A percentile compares a stretch with the other conserved stretches of the same genome.
These are phyloP conservation scores for Chirona hameri DNA, from an alignment of 2,888 invertebrate species.

Conservation along the genomic window DNA sequence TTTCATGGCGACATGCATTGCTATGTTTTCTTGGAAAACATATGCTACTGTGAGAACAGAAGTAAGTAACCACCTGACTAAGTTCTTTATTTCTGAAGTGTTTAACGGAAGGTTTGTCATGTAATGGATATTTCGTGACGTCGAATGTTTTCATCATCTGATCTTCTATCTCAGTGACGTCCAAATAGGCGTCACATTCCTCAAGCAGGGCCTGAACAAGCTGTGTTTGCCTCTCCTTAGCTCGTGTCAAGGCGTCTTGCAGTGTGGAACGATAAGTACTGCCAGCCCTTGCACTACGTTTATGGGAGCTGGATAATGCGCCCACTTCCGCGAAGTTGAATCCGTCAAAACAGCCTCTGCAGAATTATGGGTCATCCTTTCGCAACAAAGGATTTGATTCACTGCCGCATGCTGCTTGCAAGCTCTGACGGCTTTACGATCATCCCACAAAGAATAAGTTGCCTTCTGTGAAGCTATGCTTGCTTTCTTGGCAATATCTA, in stretches of 20 bases:
- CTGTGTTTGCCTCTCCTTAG: neutral
- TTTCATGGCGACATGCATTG: neutral
- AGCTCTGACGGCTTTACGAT: neutral
- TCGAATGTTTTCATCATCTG: neutral
- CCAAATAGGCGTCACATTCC: neutral
- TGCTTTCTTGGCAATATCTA: neutral
- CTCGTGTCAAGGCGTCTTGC: neutral
- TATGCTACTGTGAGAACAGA: neutral
- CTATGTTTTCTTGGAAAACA: neutral
- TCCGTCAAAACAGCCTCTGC: neutral
- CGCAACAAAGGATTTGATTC: neutral
- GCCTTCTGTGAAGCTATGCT: neutral
- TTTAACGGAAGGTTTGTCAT: neutral
- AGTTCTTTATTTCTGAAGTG: neutral
- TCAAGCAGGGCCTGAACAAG: neutral
- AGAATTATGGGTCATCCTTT: neutral
- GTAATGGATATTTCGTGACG: neutral
- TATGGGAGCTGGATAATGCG: neutral
- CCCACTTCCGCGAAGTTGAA: neutral
- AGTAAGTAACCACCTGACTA: neutral
- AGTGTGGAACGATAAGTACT: neutral
- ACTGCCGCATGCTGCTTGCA: neutral
- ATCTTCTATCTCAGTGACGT: neutral
- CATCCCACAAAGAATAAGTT: neutral
- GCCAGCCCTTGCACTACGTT: neutral